A percentile compares a stretch with the other conserved stretches of the same genome.
Conservation (phyloP, 2,113 vertebrate species). For the Neomonachus schauinslandi region DNA sequence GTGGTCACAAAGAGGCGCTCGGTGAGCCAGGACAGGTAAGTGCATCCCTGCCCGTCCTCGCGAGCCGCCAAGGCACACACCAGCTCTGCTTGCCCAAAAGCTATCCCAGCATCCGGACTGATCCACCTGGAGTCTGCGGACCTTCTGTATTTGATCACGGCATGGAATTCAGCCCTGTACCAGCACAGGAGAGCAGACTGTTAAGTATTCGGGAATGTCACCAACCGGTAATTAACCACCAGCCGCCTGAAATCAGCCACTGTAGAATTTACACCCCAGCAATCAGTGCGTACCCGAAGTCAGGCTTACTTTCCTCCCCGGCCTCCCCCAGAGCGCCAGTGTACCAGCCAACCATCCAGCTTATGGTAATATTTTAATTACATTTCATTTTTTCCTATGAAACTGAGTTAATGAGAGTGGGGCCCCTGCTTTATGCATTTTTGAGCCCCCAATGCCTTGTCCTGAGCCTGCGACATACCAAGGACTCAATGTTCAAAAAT, state of each 20-base stretch:
- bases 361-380: not conserved
- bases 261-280: too few species aligned
- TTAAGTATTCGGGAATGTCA: not conserved
- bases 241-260: not conserved
- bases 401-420: not conserved
- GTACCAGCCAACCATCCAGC: accelerated
- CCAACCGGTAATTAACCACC: too few species aligned
- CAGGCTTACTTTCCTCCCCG: accelerated
- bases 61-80: accelerated
- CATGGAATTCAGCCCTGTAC: not conserved
- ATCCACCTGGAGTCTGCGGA: too few species aligned
- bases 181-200: not conserved
- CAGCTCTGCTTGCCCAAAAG: not conserved
- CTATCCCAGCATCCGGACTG: accelerated
- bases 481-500: not conserved
- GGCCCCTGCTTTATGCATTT: not conserved
- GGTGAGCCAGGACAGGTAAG: not conserved
- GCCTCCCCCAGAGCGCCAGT: not conserved
- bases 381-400: too few species aligned
- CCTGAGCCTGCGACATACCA: not conserved
- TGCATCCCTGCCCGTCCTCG: not conserved
- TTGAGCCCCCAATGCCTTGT: accelerated
- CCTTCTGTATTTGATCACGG: too few species aligned
- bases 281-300: accelerated
- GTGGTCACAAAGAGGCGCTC: not conserved